These are phyloP conservation scores for Pristionchus pacificus DNA, from an alignment of 1,140 invertebrate genomes.

Conservation along the genomic window DNA sequence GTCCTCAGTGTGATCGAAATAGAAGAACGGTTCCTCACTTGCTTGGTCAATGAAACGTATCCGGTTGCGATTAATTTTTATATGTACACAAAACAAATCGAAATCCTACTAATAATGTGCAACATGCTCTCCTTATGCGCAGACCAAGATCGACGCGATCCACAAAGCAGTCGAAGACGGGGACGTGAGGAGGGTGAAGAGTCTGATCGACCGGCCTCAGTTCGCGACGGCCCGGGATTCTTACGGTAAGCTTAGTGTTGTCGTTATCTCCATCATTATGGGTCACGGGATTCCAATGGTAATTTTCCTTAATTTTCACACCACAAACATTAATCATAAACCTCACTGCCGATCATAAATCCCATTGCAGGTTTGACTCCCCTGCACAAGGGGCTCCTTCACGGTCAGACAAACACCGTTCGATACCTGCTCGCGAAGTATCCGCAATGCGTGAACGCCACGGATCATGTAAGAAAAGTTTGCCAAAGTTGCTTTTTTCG, in stretches of 20 bases:
- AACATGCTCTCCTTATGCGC: conserved; percentile 37
- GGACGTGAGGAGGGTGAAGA: conserved; percentile 76
- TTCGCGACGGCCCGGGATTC: conserved; percentile 77
- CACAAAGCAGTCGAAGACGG: conserved; percentile 79
- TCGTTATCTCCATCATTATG: no score
- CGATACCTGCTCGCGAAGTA: conserved; percentile 72
- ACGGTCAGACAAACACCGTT: conserved; percentile 57
- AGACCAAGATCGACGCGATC: conserved; percentile 82
- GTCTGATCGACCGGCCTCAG: conserved; percentile 79
- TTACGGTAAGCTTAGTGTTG: conserved; percentile 41
- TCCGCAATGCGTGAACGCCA: conserved; percentile 70
- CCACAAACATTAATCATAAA: no score
- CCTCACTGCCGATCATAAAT: neutral
- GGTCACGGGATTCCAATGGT: no score
- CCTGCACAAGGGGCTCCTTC: conserved; percentile 81
- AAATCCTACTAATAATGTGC: conserved; percentile 11
- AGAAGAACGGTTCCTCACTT: no score
- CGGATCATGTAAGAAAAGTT: conserved; percentile 69
- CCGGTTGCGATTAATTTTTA: neutral
- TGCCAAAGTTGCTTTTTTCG: conserved; percentile 4
- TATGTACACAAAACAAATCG: neutral
- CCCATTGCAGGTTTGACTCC: conserved; percentile 67
- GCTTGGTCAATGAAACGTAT: no score
- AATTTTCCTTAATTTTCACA: no score
- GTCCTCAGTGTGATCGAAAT: no score